Evolutionary conservation across 2,888 invertebrate genomes (phyloP).

Genomic region (Opisthograptis luteolata): DNA sequence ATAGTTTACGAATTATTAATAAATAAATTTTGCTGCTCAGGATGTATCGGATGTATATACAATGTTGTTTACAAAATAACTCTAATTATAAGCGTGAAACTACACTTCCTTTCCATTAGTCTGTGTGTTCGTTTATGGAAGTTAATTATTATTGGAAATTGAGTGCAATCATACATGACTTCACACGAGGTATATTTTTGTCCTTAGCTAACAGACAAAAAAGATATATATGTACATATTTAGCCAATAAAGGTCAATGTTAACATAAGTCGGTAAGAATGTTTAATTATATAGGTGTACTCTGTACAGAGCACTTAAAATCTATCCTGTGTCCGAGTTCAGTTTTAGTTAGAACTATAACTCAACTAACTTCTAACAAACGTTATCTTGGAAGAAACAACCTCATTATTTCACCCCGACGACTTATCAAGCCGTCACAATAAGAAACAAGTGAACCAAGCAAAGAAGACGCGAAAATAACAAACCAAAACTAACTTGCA

Average conservation of each 20-base stretch:
- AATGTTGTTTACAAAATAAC: constrained; percentile 2
- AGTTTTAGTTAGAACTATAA: too few species aligned
- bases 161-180: neutral
- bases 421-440: constrained; percentile 10
- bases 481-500: constrained; percentile 28
- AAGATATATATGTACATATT: too few species aligned
- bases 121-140: neutral
- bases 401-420: constrained; percentile 10
- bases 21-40: neutral
- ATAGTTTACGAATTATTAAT: too few species aligned
- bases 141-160: neutral
- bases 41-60: constrained; percentile 27
- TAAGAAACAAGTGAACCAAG: constrained; percentile 20
- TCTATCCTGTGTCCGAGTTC: too few species aligned
- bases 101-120: neutral
- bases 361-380: neutral
- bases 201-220: too few species aligned
- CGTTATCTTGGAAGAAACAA: neutral
- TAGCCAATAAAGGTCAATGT: too few species aligned
- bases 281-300: too few species aligned
- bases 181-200: neutral
- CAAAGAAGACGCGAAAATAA: constrained; percentile 21
- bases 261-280: too few species aligned
- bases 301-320: too few species aligned
- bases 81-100: constrained; percentile 1